Percentiles rank a stretch among this genome's conserved stretches.
phyloP scores from a whole-genome alignment of 2,888 invertebrate species.

The Amblyjoppa fuscipennis region DNA sequence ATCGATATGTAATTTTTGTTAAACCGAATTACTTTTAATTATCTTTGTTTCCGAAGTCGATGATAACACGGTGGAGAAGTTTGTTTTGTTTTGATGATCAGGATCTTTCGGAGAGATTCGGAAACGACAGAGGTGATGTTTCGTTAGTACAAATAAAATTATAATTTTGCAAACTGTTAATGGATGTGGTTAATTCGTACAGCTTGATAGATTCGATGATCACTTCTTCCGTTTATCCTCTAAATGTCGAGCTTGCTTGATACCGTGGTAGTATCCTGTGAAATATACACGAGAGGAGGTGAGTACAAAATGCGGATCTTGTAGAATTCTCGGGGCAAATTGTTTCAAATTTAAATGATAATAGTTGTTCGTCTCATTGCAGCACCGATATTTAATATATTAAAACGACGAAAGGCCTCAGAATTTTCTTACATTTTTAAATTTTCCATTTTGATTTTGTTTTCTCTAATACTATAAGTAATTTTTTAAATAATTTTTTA shows the following conservation, averaged over 20 bases:
- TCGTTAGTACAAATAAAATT: slow-evolving; percentile 50
- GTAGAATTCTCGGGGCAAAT: background rate
- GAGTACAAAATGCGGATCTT: background rate
- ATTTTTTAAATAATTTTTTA: too few species aligned
- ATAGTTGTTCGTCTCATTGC: background rate
- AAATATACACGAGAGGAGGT: slow-evolving; percentile 16
- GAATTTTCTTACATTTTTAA: too few species aligned
- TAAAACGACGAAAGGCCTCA: too few species aligned
- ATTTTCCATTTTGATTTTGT: too few species aligned
- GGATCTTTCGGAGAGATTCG: background rate
- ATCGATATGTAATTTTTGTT: background rate
- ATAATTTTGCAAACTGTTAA: slow-evolving; percentile 24
- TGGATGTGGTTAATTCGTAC: slow-evolving; percentile 23
- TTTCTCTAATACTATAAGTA: too few species aligned
- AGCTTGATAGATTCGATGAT: slow-evolving; percentile 33
- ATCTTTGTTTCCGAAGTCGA: background rate
- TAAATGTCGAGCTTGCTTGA: slow-evolving; percentile 78
- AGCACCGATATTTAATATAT: too few species aligned
- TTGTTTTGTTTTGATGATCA: background rate
- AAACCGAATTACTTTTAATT: background rate
- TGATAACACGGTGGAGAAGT: background rate
- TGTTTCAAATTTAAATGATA: background rate
- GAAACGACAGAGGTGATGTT: background rate
- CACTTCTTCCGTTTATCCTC: slow-evolving; percentile 77
- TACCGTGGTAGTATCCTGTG: slow-evolving; percentile 82